Conservation (phyloP, 30 jellyfish, hydroid and myxozoan genomes). For the Phacellophora camtschatica region DNA sequence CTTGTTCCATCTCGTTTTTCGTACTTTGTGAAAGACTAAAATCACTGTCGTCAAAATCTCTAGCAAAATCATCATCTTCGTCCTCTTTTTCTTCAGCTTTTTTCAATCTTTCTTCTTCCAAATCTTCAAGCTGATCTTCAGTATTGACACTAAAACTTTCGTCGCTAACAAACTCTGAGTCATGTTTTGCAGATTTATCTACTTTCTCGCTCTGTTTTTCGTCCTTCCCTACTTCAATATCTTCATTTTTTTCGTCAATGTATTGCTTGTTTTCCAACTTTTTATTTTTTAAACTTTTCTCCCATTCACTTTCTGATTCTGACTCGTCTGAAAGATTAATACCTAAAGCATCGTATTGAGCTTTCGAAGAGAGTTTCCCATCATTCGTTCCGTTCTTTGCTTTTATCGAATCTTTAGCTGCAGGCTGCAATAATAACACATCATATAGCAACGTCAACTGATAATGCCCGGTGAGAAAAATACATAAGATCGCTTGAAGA, state of each 20-base stretch:
- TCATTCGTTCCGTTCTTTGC: not conserved
- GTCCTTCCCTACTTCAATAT: not conserved
- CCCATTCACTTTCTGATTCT: conserved; percentile 79
- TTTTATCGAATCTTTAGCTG: not conserved
- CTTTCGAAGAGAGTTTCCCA: not conserved
- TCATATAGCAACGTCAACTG: too few species aligned
- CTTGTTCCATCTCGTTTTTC: not conserved
- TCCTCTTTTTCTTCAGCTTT: conserved; percentile 3
- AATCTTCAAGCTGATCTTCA: conserved; percentile 54
- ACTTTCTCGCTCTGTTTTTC: not conserved
- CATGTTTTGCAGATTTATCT: not conserved
- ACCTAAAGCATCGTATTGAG: conserved; percentile 38
- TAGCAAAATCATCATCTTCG: conserved; percentile 4
- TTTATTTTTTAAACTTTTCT: conserved; percentile 12
- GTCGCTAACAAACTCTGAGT: conserved; percentile 62
- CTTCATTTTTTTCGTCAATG: not conserved
- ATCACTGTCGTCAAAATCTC: conserved; percentile 47
- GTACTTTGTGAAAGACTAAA: conserved; percentile 34
- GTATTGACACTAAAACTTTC: conserved; percentile 58
- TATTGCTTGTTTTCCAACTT: not conserved
- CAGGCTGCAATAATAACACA: too few species aligned
- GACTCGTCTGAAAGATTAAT: conserved; percentile 41
- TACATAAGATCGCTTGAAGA: too few species aligned
- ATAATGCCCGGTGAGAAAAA: too few species aligned
- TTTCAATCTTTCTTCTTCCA: conserved; percentile 39